Base-by-base conservation (phyloP, 1,140 invertebrate genomes). In the Drosophila rufa region DNA sequence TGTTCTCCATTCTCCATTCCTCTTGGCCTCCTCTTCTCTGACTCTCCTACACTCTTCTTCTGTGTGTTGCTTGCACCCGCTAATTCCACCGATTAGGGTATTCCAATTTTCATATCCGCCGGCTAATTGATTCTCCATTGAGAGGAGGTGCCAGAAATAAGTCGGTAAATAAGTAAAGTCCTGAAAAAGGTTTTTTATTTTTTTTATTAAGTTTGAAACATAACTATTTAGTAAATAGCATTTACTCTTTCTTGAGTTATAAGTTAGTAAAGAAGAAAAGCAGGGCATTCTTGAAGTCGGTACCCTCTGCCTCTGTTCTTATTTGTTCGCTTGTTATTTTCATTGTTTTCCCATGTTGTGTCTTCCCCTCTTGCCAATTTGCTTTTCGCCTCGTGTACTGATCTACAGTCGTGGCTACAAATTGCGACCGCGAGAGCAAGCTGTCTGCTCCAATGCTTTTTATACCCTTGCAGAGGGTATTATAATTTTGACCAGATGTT, bases 341-440 rank as follows among this genome's bases (percentile, higher is more conserved):
- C 38, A 59, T 58, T 66, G 58, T 61, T 71, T 59, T 11, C 15
- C 30, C 62, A 12, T 51, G 45, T 45, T 27, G 30, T 60, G 38
- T 46, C 36, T 45, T 42, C 46, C 50, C 73, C 59, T 46, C 47
- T 73, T 83, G 58, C 71, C 75, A 83, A 89, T 87, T 86, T 89
- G 75, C 57, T 53, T 27, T 58, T 47, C 46, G 59, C 33, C 11
- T 40, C 38, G 43, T 68, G 19, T 77, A 75, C 64, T 68, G 75
- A 78, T 78, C 75, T 78, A 36, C 8, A 57, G 75, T 73, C 69
- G 46, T 47, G 36, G 38, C 65, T 61, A 78, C 75, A 78, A 77
- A 78, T 77, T 77, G 75, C 64, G 50, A 51, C 47, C 36, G 17
- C 40, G n/a, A 7, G 33, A 55, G 17, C 33, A 3, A 22, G 33